Evolutionary conservation across 2,888 invertebrate genomes (phyloP).

Genomic region (Rhaphigaster nebulosa): DNA sequence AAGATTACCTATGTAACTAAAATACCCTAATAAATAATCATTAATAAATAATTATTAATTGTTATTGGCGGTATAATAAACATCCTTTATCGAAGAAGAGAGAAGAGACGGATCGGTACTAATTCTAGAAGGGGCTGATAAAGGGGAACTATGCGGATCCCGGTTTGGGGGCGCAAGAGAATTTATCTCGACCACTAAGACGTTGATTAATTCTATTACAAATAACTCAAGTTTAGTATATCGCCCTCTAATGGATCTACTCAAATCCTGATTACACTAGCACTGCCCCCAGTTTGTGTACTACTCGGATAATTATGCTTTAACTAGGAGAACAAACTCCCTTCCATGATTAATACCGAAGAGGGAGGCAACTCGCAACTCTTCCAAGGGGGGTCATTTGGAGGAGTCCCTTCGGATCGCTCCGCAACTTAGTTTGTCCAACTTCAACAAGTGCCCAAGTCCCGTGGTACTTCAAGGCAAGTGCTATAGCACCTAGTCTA

Average conservation of each 20-base stretch:
- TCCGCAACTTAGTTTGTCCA: not conserved
- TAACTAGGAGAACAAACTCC: slow-evolving; percentile 63
- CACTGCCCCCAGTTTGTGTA: slow-evolving; percentile 46
- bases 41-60: too few relatives aligned
- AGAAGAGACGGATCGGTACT: slow-evolving; percentile 54
- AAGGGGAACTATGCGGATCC: slow-evolving; percentile 46
- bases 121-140: slow-evolving; percentile 49
- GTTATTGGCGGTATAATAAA: not conserved
- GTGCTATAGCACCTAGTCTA: not conserved
- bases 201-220: slow-evolving; percentile 64
- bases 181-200: slow-evolving; percentile 56
- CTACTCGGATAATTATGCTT: slow-evolving; percentile 63
- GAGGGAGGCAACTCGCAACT: slow-evolving; percentile 53
- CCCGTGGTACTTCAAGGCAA: not conserved
- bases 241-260: slow-evolving; percentile 63
- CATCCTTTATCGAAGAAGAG: not conserved
- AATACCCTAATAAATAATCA: too few relatives aligned
- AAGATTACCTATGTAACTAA: too few relatives aligned
- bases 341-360: slow-evolving; percentile 32
- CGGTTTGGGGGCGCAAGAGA: slow-evolving; percentile 9
- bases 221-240: slow-evolving; percentile 63
- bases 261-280: slow-evolving; percentile 63
- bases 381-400: slow-evolving; percentile 48
- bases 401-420: slow-evolving; percentile 32
- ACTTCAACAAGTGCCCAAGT: slow-evolving; percentile 44